phyloP scores from a whole-genome alignment of 2,113 vertebrate species.

The Lagopus muta region DNA sequence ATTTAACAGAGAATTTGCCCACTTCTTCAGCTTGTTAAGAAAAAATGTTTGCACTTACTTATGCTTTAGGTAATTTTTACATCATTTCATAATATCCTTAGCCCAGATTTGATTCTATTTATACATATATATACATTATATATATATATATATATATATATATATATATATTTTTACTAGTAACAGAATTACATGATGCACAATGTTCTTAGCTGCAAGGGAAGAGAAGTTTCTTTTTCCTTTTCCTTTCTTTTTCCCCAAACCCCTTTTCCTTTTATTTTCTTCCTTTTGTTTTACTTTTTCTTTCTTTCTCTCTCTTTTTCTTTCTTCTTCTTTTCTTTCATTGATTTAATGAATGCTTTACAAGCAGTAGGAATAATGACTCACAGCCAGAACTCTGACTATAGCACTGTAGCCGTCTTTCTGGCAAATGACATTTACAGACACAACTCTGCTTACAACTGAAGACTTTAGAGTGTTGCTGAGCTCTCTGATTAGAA shows the following conservation, averaged over 20 bases:
- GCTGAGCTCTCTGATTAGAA: not conserved
- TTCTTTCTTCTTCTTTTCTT: not conserved
- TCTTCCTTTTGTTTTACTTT: not conserved
- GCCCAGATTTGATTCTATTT: not conserved
- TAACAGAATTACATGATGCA: not conserved
- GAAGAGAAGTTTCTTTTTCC: not conserved
- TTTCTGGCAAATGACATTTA: not conserved
- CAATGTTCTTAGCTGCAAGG: not conserved
- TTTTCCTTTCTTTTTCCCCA: rapidly evolving
- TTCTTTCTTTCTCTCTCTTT: no score
- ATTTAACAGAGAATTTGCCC: not conserved
- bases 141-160: no score
- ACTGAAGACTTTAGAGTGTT: not conserved
- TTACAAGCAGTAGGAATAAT: not conserved
- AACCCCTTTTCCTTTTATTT: not conserved
- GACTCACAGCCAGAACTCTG: not conserved
- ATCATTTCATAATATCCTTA: not conserved
- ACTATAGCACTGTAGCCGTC: not conserved
- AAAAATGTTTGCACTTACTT: not conserved
- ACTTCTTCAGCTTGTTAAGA: not conserved
- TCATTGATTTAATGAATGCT: not conserved
- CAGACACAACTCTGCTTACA: not conserved
- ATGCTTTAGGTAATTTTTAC: not conserved
- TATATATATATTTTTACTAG: no score
- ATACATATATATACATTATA: not conserved